Percentiles rank a stretch among this genome's conserved stretches.
Conservation (phyloP, 2,888 invertebrate species). For the Agapostemon virescens region DNA sequence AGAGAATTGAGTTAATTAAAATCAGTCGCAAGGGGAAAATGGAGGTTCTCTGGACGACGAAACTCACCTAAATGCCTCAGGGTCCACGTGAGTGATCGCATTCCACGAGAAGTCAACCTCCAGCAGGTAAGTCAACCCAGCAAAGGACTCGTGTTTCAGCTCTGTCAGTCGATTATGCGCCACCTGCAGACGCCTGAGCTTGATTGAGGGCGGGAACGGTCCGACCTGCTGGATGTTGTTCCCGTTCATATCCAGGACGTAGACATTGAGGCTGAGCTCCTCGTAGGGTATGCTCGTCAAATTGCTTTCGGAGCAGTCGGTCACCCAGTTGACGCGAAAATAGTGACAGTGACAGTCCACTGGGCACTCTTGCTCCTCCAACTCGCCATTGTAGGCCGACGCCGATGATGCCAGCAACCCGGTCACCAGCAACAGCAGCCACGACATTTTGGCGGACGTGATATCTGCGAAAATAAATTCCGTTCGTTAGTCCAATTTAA, state of each 20-base stretch:
- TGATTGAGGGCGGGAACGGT: constrained; percentile 86
- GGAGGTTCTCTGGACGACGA: neutral
- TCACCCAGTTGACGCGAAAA: constrained; percentile 89
- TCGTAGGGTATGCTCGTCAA: constrained; percentile 86
- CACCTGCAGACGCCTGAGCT: constrained; percentile 86
- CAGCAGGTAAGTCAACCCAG: constrained; percentile 85
- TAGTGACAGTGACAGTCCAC: constrained; percentile 89
- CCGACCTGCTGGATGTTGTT: constrained; percentile 84
- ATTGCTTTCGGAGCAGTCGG: constrained; percentile 88
- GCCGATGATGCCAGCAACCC: constrained; percentile 62
- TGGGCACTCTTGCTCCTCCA: constrained; percentile 86
- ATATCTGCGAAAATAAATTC: constrained; percentile 39
- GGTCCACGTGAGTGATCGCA: constrained; percentile 84
- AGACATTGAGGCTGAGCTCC: constrained; percentile 86
- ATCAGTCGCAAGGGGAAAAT: too few relatives aligned
- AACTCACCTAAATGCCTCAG: constrained; percentile 85
- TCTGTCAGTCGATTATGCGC: constrained; percentile 85
- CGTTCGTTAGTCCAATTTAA: too few relatives aligned
- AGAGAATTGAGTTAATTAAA: constrained; percentile 35
- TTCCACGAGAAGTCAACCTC: constrained; percentile 88
- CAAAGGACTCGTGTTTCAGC: constrained; percentile 84
- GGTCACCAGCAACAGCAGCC: constrained; percentile 51
- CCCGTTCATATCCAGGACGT: constrained; percentile 87
- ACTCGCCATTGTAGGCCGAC: constrained; percentile 83
- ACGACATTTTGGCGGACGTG: constrained; percentile 60